Percentiles rank a stretch among this genome's conserved stretches.
Conservation (phyloP, 1,140 invertebrate genomes). For the Drosophila truncata region DNA sequence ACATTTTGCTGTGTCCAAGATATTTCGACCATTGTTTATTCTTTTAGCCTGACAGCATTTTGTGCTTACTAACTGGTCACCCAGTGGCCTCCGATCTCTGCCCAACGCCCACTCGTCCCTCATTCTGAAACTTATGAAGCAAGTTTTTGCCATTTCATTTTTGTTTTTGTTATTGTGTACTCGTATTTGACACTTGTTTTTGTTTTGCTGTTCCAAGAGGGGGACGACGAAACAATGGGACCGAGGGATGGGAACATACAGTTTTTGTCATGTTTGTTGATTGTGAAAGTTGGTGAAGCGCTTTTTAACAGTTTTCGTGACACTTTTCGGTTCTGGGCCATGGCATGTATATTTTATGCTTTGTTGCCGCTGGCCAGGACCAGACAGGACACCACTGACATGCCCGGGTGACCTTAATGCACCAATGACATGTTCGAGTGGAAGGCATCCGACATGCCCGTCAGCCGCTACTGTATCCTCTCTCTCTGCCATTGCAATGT, state of each 20-base stretch:
- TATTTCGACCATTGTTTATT: conserved; percentile 48
- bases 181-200: conserved; percentile 77
- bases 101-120: background rate
- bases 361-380: conserved; percentile 34
- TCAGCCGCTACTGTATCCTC: conserved; percentile 6
- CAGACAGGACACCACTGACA: conserved; percentile 29
- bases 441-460: conserved; percentile 19
- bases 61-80: conserved; percentile 60
- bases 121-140: conserved; percentile 58
- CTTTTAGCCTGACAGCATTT: conserved; percentile 53
- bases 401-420: conserved; percentile 57
- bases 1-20: background rate
- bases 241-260: conserved; percentile 36
- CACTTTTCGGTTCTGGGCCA: conserved; percentile 53
- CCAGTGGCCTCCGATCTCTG: conserved; percentile 18
- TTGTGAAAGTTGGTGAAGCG: conserved; percentile 81
- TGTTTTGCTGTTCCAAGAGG: conserved; percentile 46
- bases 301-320: conserved; percentile 81
- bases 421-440: conserved; percentile 54
- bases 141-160: conserved; percentile 48
- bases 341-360: conserved; percentile 49
- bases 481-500: conserved; percentile 1
- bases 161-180: conserved; percentile 24
- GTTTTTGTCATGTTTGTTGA: conserved; percentile 83
- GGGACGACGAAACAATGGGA: conserved; percentile 6